Conservation (phyloP, 2,888 invertebrate species). For the Petrolisthes manimaculis region DNA sequence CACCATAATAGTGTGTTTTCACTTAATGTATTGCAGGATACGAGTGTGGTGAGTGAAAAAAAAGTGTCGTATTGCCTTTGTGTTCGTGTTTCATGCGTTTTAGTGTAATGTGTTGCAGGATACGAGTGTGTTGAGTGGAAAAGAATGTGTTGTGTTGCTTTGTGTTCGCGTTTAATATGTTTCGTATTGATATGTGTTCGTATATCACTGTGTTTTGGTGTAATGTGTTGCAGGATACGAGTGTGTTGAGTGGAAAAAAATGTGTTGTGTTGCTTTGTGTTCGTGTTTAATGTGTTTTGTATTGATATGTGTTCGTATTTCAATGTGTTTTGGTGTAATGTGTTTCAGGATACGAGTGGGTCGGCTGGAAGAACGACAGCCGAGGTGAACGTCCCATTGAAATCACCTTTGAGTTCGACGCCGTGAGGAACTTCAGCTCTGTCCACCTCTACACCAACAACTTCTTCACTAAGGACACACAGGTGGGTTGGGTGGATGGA, state of each 20-base stretch:
- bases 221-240: too few relatives aligned
- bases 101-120: too few relatives aligned
- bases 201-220: too few relatives aligned
- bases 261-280: background rate
- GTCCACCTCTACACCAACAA: constrained; percentile 88
- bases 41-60: too few relatives aligned
- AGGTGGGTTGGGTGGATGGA: too few relatives aligned
- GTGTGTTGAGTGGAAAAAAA: background rate
- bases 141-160: background rate
- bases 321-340: background rate
- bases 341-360: constrained; percentile 81
- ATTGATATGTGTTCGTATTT: background rate
- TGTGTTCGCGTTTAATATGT: background rate
- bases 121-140: background rate
- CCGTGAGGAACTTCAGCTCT: constrained; percentile 85
- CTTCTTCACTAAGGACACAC: constrained; percentile 85
- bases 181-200: too few relatives aligned
- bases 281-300: background rate
- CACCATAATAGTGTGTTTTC: too few relatives aligned
- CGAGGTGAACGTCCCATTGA: constrained; percentile 77
- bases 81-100: too few relatives aligned
- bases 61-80: too few relatives aligned
- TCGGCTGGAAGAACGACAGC: constrained; percentile 87
- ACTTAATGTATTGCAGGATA: too few relatives aligned
- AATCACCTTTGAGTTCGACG: constrained; percentile 87